Percentiles rank a stretch among this genome's conserved stretches.
phyloP scores from a whole-genome alignment of 1,140 invertebrate genomes.

The Drosophila ironensis region DNA sequence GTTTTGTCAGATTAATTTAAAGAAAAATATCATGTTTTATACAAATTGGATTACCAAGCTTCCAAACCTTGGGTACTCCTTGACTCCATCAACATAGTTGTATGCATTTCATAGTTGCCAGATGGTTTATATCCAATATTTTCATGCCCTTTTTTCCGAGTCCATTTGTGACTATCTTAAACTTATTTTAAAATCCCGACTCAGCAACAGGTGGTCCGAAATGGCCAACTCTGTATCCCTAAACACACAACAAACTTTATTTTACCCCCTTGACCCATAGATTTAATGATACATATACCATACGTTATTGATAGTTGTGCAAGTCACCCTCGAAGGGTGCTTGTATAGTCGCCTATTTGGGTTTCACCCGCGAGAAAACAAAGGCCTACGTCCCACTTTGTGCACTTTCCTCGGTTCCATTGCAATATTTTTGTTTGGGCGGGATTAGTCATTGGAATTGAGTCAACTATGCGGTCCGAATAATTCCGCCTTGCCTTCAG shows the following conservation, averaged over 20 bases:
- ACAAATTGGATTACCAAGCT: no score
- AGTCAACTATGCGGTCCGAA: conserved; percentile 34
- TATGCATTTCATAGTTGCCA: neutral
- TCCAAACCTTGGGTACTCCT: no score
- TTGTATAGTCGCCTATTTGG: neutral
- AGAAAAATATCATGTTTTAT: no score
- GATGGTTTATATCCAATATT: neutral
- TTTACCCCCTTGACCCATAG: no score
- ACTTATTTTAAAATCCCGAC: neutral
- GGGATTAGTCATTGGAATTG: conserved; percentile 61
- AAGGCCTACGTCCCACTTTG: conserved; percentile 48
- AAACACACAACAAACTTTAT: no score
- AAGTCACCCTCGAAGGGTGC: conserved; percentile 1
- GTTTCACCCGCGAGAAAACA: conserved; percentile 30
- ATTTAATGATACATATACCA: neutral
- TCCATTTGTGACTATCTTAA: neutral
- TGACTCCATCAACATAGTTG: no score
- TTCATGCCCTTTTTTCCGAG: neutral
- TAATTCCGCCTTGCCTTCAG: conserved; percentile 26
- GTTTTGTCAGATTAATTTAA: no score
- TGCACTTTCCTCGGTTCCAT: neutral
- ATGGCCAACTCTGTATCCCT: no score
- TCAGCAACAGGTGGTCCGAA: neutral
- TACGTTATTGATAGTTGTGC: neutral
- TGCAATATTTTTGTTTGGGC: conserved; percentile 41